Conservation (phyloP, 2,888 invertebrate genomes). For the Altica lythri region DNA sequence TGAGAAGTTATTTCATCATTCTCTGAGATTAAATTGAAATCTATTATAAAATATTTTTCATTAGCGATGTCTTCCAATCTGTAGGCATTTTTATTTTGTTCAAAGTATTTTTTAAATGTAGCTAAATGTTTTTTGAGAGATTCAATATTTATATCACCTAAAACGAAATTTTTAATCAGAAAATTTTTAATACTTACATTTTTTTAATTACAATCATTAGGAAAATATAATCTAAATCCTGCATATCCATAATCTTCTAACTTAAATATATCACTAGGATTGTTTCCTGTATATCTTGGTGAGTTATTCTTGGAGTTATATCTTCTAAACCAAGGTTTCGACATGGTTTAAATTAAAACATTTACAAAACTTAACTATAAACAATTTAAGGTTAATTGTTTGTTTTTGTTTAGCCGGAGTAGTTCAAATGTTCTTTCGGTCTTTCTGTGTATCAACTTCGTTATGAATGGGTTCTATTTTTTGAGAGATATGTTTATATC, state of each 20-base stretch:
- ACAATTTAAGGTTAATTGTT: too few relatives aligned
- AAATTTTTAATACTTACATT: neutral
- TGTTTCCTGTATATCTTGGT: slow-evolving; percentile 16
- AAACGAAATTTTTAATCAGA: slow-evolving; percentile 52
- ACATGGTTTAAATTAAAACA: slow-evolving; percentile 21
- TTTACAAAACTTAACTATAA: too few relatives aligned
- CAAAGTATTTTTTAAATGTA: slow-evolving; percentile 63
- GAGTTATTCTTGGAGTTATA: slow-evolving; percentile 15
- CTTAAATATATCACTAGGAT: slow-evolving; percentile 26
- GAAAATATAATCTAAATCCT: slow-evolving; percentile 81
- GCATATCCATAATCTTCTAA: slow-evolving; percentile 47
- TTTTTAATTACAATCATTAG: slow-evolving; percentile 57
- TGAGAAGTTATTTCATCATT: slow-evolving; percentile 63
- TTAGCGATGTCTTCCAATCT: slow-evolving; percentile 64
- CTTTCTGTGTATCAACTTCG: too few relatives aligned
- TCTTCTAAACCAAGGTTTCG: slow-evolving; percentile 31
- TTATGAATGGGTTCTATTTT: too few relatives aligned
- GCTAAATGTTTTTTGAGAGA: slow-evolving; percentile 57
- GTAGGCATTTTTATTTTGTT: slow-evolving; percentile 58
- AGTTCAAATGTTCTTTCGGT: too few relatives aligned
- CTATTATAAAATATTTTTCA: slow-evolving; percentile 63
- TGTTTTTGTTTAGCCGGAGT: too few relatives aligned
- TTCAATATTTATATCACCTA: slow-evolving; percentile 31
- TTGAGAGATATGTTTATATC: too few relatives aligned
- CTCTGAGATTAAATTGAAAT: slow-evolving; percentile 61